Percentiles rank a stretch among this genome's conserved stretches.
phyloP scores from a whole-genome alignment of 2,888 invertebrate genomes.

The Pollenia angustigena region DNA sequence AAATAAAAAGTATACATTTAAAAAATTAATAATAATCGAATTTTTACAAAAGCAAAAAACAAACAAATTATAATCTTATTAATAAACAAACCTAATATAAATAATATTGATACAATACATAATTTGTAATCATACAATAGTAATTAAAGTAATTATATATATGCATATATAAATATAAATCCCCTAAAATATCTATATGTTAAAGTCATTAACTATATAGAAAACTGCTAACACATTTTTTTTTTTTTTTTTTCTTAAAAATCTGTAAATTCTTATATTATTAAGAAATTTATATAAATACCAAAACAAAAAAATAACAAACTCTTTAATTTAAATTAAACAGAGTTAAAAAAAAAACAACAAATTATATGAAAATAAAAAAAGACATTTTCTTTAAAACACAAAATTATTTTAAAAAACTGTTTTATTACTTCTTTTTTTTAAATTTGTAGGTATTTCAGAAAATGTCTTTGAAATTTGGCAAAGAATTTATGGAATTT shows the following conservation, averaged over 20 bases:
- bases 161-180: slow-evolving; percentile 28
- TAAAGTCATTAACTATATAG: slow-evolving; percentile 22
- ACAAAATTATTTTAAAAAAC: slow-evolving; percentile 4
- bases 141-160: neutral
- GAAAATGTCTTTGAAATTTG: neutral
- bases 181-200: slow-evolving; percentile 4
- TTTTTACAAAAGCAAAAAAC: slow-evolving; percentile 17
- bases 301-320: neutral
- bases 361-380: slow-evolving; percentile 29
- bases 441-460: neutral
- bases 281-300: slow-evolving; percentile 47
- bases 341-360: slow-evolving; percentile 12
- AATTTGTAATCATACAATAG: slow-evolving; percentile 46
- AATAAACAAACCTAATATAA: slow-evolving; percentile 26
- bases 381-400: slow-evolving; percentile 38
- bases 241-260: neutral
- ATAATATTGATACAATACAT: slow-evolving; percentile 27
- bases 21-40: slow-evolving; percentile 2
- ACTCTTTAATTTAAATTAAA: slow-evolving; percentile 47
- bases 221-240: slow-evolving; percentile 50
- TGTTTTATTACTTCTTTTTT: slow-evolving; percentile 40
- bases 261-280: slow-evolving; percentile 48
- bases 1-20: slow-evolving; percentile 30
- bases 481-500: slow-evolving; percentile 15
- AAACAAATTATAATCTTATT: slow-evolving; percentile 18